Evolutionary conservation across 2,797 vertebrate species (phyloP), one percentile per base, ranked within the genome.

Genomic region (Aplochiton taeniatus): DNA sequence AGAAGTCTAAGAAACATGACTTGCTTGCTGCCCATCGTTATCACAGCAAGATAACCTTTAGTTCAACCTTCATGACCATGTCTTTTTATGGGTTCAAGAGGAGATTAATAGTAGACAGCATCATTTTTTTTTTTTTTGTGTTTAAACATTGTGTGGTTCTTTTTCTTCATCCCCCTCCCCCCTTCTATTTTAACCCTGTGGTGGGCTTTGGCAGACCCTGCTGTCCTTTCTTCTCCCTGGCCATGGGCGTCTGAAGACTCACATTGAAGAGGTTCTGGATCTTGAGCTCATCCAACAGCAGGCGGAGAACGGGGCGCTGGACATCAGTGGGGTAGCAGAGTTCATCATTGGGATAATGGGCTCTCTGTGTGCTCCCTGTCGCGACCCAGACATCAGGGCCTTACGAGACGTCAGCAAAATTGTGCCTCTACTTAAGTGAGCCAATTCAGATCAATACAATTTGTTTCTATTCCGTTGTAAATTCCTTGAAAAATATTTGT

Each of bases 271-370:
- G 83, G 92, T 93, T 52, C 90, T 99, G 68, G 97, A 98, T 76
- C 88, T 98, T 74, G 90, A 93, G 0, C 90, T 99, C 53, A 96
- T 99, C 83, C 96, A 95, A 77, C 98, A 98, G 81, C 92, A 99
- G 87, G 96, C 97, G 17, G 95, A 97, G 79, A 98, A 98, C 0
- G 85, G 93, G 17, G 94, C 93, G 1, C 90, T 98, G 13, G 94
- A 98, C 84, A 96, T 99, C 76, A 69, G 92, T 11, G 91, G 88
- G 10, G 80, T 98, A 76, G 96, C 95, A 0, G 92, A 91, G 68
- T 98, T 98, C 78, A 93, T 96, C 31, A 94, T 96, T 58, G 92
- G 90, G 55, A 95, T 95, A 91, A 99, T 98, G 96, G 96, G 94
- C 20, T 94, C 93, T 0, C 90, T 98, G 45, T 99, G 96, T 55